phyloP scores from a whole-genome alignment of 1,140 invertebrate species.

The Maconellicoccus hirsutus region DNA sequence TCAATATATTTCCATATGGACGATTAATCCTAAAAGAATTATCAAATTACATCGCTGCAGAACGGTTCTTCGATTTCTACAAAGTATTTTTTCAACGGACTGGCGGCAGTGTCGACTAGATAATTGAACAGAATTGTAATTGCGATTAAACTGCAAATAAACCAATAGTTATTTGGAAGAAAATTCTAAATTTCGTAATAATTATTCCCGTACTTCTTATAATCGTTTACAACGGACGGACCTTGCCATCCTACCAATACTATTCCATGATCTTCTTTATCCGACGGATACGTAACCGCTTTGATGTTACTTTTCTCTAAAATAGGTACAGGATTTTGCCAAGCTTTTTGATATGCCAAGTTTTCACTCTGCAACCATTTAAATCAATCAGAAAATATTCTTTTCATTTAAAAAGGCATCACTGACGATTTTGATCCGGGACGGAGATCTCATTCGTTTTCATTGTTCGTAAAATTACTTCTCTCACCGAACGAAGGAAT shows the following conservation, averaged over 20 bases:
- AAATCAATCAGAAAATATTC: conserved; percentile 52
- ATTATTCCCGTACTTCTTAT: conserved; percentile 37
- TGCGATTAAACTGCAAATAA: conserved; percentile 42
- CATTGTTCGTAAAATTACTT: background rate
- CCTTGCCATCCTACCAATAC: conserved; percentile 71
- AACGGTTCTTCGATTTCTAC: conserved; percentile 71
- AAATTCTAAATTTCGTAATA: conserved; percentile 23
- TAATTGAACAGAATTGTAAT: conserved; percentile 67
- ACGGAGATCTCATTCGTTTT: background rate
- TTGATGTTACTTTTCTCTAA: conserved; percentile 41
- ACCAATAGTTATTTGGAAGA: conserved; percentile 25
- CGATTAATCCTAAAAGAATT: too few relatives aligned
- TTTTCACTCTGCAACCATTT: background rate
- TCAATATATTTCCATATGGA: conserved; percentile 16
- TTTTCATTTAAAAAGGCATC: conserved; percentile 59
- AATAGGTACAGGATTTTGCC: conserved; percentile 57
- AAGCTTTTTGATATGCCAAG: conserved; percentile 43
- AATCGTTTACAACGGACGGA: conserved; percentile 48
- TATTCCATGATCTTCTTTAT: conserved; percentile 74
- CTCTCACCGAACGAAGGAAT: conserved; percentile 42
- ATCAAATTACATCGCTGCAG: conserved; percentile 52
- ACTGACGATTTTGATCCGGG: too few relatives aligned
- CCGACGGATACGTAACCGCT: conserved; percentile 58
- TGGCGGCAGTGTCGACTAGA: conserved; percentile 68
- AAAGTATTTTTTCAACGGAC: conserved; percentile 71